phyloP scores from a whole-genome alignment of 2,888 invertebrate genomes.

The Sinhomidia bicolor region DNA sequence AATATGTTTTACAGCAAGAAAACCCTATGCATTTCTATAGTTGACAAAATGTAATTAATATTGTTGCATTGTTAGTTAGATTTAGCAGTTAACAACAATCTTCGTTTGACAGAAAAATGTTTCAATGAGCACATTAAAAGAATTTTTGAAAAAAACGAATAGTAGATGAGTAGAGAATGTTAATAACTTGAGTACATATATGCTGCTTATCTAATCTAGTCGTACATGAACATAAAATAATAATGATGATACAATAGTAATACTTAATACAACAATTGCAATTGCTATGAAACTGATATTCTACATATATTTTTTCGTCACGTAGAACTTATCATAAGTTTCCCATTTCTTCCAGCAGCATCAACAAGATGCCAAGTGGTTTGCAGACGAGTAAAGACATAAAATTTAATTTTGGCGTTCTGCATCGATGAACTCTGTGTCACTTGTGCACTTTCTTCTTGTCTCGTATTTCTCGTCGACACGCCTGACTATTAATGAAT shows the following conservation, averaged over 20 bases:
- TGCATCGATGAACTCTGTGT: slow-evolving; percentile 20
- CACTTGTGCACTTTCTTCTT: neutral
- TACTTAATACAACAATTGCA: neutral
- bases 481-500: neutral
- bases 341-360: neutral
- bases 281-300: slow-evolving; percentile 5
- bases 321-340: neutral
- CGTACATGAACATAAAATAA: slow-evolving; percentile 8
- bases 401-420: slow-evolving; percentile 21
- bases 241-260: neutral
- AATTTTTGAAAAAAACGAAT: neutral
- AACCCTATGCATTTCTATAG: no score
- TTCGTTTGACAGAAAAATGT: neutral
- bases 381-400: neutral
- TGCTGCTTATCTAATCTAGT: neutral
- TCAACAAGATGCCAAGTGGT: slow-evolving; percentile 18
- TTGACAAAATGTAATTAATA: neutral
- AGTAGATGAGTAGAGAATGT: neutral
- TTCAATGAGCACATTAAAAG: neutral
- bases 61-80: neutral
- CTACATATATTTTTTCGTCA: slow-evolving; percentile 26
- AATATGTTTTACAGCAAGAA: no score
- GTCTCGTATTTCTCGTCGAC: slow-evolving; percentile 29
- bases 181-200: slow-evolving; percentile 7
- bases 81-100: neutral